Evolutionary conservation across 2,113 vertebrate species (phyloP).

Genomic region (Lagenorhynchus albirostris): DNA sequence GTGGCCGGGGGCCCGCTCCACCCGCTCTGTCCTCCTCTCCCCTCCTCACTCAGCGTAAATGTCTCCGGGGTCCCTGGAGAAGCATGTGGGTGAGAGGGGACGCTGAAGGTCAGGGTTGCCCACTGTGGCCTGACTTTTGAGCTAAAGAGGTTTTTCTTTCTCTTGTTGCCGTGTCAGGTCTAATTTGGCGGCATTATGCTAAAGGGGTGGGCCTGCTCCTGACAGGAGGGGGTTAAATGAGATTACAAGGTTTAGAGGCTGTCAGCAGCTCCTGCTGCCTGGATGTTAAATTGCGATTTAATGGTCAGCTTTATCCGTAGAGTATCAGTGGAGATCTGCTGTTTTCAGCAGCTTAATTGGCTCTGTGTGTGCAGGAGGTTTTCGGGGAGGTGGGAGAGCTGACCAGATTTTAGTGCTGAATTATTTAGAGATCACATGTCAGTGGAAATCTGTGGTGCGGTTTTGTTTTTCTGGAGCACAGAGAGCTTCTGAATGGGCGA

Average conservation of each 20-base stretch:
- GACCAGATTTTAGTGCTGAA: conserved; percentile 53
- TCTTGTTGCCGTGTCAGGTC: conserved; percentile 87
- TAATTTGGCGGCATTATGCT: conserved; percentile 87
- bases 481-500: neutral
- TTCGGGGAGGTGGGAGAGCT: conserved; percentile 12
- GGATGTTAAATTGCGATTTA: conserved; percentile 90
- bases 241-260: conserved; percentile 89
- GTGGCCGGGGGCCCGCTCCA: conserved; percentile 34
- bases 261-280: conserved; percentile 85
- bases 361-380: conserved; percentile 75
- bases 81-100: conserved; percentile 67
- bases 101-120: conserved; percentile 87
- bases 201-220: conserved; percentile 82
- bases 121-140: conserved; percentile 88
- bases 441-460: neutral
- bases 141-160: conserved; percentile 87
- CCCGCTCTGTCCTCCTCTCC: neutral
- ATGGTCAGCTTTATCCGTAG: conserved; percentile 88
- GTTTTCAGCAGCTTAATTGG: conserved; percentile 86
- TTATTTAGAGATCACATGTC: conserved; percentile 49
- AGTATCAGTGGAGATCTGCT: conserved; percentile 83
- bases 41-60: conserved; percentile 60
- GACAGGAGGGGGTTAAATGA: conserved; percentile 90
- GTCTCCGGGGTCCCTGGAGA: conserved; percentile 76
- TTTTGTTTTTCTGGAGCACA: neutral